Percentiles rank a stretch among this genome's conserved stretches.
Conservation (phyloP, 1,140 invertebrate species). For the Tetraneura akinire region DNA sequence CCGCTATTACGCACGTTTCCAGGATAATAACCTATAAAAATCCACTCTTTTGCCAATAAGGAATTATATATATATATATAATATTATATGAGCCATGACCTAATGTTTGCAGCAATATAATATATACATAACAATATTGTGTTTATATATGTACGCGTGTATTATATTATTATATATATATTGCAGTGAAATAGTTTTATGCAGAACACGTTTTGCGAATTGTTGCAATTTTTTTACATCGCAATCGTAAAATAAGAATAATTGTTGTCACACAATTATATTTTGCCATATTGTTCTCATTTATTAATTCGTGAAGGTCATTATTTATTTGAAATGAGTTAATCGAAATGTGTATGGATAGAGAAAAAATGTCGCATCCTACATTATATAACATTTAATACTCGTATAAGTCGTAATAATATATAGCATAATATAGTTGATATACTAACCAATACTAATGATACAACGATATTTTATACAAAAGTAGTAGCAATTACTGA, state of each 20-base stretch:
- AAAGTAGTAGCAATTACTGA: no score
- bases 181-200: not conserved
- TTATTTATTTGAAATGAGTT: slow-evolving; percentile 32
- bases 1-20: slow-evolving; percentile 3
- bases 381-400: no score
- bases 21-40: slow-evolving; percentile 10
- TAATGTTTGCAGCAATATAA: not conserved
- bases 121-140: not conserved
- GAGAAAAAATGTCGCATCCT: slow-evolving; percentile 6
- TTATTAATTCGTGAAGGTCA: slow-evolving; percentile 28
- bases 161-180: no score
- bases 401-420: no score
- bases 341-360: slow-evolving; percentile 15
- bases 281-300: slow-evolving; percentile 28
- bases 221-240: slow-evolving; percentile 11
- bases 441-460: not conserved
- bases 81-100: slow-evolving; percentile 13
- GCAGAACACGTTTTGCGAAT: slow-evolving; percentile 39
- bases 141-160: no score
- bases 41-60: slow-evolving; percentile 18
- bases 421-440: no score
- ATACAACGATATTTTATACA: no score
- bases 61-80: no score
- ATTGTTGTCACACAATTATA: slow-evolving; percentile 43
- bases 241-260: slow-evolving; percentile 23